phyloP scores from a whole-genome alignment of 2,888 invertebrate genomes.

The Adelognathus sp. region DNA sequence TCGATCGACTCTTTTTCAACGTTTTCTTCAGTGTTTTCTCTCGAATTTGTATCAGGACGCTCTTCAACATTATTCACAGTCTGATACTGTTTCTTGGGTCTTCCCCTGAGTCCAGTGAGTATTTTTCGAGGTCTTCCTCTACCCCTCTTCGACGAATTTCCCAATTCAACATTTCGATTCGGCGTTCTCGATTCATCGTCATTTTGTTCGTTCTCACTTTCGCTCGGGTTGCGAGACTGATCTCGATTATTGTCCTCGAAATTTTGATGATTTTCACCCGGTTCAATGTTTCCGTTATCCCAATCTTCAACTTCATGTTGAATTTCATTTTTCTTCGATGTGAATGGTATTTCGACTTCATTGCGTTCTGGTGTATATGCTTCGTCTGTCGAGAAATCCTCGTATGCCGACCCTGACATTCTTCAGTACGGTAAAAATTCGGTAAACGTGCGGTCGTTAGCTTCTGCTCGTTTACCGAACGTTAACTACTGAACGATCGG shows the following conservation, averaged over 20 bases:
- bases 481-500: too few relatives aligned
- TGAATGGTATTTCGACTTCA: too few relatives aligned
- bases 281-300: background rate
- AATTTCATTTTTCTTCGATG: background rate
- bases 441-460: too few relatives aligned
- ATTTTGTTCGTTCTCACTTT: background rate
- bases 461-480: too few relatives aligned
- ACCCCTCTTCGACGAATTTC: background rate
- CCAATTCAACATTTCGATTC: background rate
- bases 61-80: background rate
- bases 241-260: too few relatives aligned
- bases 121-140: constrained; percentile 21
- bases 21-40: background rate
- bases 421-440: too few relatives aligned
- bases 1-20: background rate
- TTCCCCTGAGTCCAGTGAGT: constrained; percentile 32
- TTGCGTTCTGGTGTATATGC: too few relatives aligned
- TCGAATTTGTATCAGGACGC: background rate
- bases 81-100: constrained; percentile 23
- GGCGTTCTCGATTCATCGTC: background rate
- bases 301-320: background rate
- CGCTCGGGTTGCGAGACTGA: too few relatives aligned
- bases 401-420: too few relatives aligned
- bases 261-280: too few relatives aligned
- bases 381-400: too few relatives aligned